These are phyloP conservation scores for Polyommatus iphigenia DNA, from an alignment of 2,888 invertebrate species.

Conservation along the genomic window DNA sequence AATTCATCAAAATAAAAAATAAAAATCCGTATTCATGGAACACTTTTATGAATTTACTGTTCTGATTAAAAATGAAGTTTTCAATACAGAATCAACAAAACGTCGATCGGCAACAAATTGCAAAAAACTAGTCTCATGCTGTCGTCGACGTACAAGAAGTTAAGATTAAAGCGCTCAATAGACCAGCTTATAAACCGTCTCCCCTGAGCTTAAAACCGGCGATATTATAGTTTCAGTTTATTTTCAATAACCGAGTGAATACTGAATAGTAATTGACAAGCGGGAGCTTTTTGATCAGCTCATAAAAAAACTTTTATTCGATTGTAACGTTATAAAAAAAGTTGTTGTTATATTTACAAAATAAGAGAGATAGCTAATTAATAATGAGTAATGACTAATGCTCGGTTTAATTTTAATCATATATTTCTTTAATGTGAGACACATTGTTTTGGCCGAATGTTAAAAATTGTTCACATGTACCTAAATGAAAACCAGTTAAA, in stretches of 20 bases:
- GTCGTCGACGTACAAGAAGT: constrained; percentile 38
- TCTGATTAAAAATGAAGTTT: neutral
- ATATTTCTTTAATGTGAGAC: too few species aligned
- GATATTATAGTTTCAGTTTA: constrained; percentile 40
- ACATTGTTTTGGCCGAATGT: too few species aligned
- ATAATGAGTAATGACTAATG: too few species aligned
- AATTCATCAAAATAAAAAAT: neutral
- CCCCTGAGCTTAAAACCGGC: constrained; percentile 41
- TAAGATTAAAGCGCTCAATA: constrained; percentile 43
- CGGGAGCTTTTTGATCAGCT: neutral
- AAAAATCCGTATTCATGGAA: neutral
- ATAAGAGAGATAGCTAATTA: too few species aligned
- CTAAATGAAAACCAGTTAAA: too few species aligned
- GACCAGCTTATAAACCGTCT: constrained; percentile 43
- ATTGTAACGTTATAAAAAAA: neutral
- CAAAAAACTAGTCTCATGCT: constrained; percentile 39
- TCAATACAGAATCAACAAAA: constrained; percentile 27
- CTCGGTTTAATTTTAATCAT: too few species aligned
- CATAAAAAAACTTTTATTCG: neutral
- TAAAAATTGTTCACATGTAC: too few species aligned
- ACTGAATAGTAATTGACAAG: constrained; percentile 28
- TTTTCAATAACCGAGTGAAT: constrained; percentile 36
- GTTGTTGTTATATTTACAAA: neutral
- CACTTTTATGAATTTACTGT: neutral
- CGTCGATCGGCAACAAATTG: constrained; percentile 25